Evolutionary conservation across 2,888 invertebrate genomes (phyloP), one percentile per base, ranked within the genome.

Genomic region (Ptychoptera contaminata): DNA sequence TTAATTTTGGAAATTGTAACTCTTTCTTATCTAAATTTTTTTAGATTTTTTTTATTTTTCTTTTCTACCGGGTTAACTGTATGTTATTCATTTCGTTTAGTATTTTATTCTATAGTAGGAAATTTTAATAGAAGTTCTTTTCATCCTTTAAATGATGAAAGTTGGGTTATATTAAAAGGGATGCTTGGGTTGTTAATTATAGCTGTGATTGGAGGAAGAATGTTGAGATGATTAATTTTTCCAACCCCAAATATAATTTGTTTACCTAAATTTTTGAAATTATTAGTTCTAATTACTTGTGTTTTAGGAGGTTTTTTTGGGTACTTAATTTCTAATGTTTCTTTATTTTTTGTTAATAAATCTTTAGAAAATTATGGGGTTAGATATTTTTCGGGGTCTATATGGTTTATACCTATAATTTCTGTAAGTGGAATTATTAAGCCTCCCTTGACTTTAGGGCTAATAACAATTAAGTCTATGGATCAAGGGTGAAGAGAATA

Each of bases 11-110:
- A 76, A 51, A 54, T 71, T 52, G 60, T 71, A 44, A 65, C 65
- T 51, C 65, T 73, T 60, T 65, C 59, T 50, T 64, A 66, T 66
- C 56, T 71, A 59, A 72, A 73, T 71, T 55, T 69, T 53, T 63
- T 67, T 62, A 60, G 68, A 61, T 72, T 70, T 64, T 58, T 71
- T 54, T 60, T 72, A 56, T 70, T 67, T 65, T 71, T 69, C 67
- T 15, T 74, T 63, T 72, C 74, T 37, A 72, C 71, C 1, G 71
- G 73, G 0, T 65, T 76, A 57, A 76, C 76, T 12, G 67, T 73
- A 52, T 67, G 60, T 65, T 72, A 74, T 69, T 68, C 64, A 45
- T 59, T 73, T 58, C 73, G 74, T 6, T 68, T 76, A 61, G 56
- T 65, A 50, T 72, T 68, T 63, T 75, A 72, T 69, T 62, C 67